These are phyloP conservation scores for Acronicta leporina DNA, from an alignment of 2,888 invertebrate genomes.

Conservation along the genomic window DNA sequence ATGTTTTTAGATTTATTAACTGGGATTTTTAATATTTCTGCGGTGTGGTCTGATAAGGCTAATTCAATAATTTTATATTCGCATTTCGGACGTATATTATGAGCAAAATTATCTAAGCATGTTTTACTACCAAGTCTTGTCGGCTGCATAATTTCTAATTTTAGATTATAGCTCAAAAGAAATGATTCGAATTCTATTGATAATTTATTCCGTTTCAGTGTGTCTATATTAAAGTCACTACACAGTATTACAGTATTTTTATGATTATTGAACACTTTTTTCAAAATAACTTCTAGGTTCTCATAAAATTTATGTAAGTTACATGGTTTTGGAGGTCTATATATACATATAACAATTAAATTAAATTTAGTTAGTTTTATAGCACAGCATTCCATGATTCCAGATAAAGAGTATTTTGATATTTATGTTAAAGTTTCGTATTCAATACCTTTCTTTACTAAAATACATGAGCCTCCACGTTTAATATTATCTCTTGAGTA, in stretches of 20 bases:
- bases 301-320: slow-evolving; percentile 3
- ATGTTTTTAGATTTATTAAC: not conserved
- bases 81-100: not conserved
- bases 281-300: not conserved
- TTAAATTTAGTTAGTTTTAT: not conserved
- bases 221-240: not conserved
- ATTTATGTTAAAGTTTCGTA: not conserved
- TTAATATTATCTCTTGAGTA: not conserved
- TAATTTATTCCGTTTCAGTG: not conserved
- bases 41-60: not conserved
- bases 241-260: not conserved
- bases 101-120: not conserved
- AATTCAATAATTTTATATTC: not conserved
- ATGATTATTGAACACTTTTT: not conserved
- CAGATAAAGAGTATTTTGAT: not conserved
- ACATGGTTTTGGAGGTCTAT: not conserved
- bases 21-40: not conserved
- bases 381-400: slow-evolving; percentile 3
- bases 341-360: slow-evolving; percentile 4
- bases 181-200: not conserved
- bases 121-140: not conserved
- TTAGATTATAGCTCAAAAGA: not conserved
- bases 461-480: not conserved
- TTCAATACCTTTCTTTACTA: not conserved
- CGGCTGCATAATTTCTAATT: not conserved